A percentile compares a stretch with the other conserved stretches of the same genome.
Conservation (phyloP, 2,888 invertebrate genomes). For the Rutpela maculata region DNA sequence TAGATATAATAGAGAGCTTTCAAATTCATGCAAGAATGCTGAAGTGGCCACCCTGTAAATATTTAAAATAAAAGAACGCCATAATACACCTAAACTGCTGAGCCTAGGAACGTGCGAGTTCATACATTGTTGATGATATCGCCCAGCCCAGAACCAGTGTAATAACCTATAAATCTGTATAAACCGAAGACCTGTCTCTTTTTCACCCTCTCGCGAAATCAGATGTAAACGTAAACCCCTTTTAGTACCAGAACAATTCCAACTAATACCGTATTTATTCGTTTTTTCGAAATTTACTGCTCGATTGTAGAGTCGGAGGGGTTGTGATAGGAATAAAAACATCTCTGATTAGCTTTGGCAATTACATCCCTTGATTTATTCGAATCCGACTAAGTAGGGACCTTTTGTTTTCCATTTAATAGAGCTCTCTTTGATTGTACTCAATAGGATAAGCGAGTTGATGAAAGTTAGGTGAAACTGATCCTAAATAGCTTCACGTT, state of each 20-base stretch:
- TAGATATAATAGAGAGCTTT: too few species aligned
- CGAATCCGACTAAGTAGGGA: constrained; percentile 14
- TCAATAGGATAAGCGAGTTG: neutral
- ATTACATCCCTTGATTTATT: constrained; percentile 33
- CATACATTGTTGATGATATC: neutral
- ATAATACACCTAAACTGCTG: neutral
- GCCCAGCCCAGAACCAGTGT: neutral
- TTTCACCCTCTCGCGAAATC: constrained; percentile 24
- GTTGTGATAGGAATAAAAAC: constrained; percentile 32
- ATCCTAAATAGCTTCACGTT: neutral
- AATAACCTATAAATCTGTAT: constrained; percentile 30
- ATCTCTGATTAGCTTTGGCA: constrained; percentile 32
- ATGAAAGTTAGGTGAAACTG: constrained; percentile 12
- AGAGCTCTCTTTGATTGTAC: constrained; percentile 16
- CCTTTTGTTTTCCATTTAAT: constrained; percentile 28
- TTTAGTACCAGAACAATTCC: constrained; percentile 19
- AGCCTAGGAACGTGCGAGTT: neutral
- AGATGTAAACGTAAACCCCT: constrained; percentile 38
- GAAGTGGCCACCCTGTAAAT: neutral
- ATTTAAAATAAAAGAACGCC: neutral
- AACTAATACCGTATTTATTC: constrained; percentile 30
- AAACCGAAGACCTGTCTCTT: constrained; percentile 15
- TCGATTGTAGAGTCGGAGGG: constrained; percentile 5
- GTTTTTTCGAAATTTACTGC: constrained; percentile 32
- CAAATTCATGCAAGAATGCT: neutral